These are phyloP conservation scores for Bombylius discolor DNA, from an alignment of 2,888 invertebrate species.

Conservation along the genomic window DNA sequence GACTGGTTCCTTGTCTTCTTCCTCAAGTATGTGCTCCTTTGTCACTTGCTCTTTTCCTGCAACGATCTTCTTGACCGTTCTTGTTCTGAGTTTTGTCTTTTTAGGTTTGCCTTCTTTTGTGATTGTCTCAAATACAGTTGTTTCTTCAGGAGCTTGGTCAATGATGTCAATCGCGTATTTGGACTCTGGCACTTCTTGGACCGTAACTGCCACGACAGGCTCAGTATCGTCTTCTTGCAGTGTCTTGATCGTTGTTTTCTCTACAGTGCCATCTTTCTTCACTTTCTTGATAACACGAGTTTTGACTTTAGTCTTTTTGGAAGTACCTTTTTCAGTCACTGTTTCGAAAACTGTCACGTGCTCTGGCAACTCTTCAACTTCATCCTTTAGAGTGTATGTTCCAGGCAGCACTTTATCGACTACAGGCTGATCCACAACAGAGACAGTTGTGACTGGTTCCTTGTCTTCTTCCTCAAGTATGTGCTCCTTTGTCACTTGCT, in stretches of 20 bases:
- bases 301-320: conserved; percentile 25
- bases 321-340: conserved; percentile 24
- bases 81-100: conserved; percentile 22
- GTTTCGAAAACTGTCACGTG: conserved; percentile 18
- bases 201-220: conserved; percentile 28
- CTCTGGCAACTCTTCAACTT: conserved; percentile 16
- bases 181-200: conserved; percentile 22
- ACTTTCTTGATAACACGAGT: conserved; percentile 21
- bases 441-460: conserved; percentile 24
- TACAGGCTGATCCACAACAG: conserved; percentile 13
- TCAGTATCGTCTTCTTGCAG: conserved; percentile 28
- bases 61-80: conserved; percentile 19
- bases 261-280: conserved; percentile 17
- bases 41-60: conserved; percentile 31
- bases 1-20: conserved; percentile 24
- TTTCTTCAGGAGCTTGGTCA: conserved; percentile 19
- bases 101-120: conserved; percentile 26
- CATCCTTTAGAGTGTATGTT: not conserved
- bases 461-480: conserved; percentile 27
- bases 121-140: conserved; percentile 24
- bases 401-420: conserved; percentile 13
- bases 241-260: conserved; percentile 32
- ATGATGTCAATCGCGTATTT: conserved; percentile 19
- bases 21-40: conserved; percentile 33
- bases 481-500: conserved; percentile 29